phyloP scores from a whole-genome alignment of 2,888 invertebrate species.

The Oithona nana region DNA sequence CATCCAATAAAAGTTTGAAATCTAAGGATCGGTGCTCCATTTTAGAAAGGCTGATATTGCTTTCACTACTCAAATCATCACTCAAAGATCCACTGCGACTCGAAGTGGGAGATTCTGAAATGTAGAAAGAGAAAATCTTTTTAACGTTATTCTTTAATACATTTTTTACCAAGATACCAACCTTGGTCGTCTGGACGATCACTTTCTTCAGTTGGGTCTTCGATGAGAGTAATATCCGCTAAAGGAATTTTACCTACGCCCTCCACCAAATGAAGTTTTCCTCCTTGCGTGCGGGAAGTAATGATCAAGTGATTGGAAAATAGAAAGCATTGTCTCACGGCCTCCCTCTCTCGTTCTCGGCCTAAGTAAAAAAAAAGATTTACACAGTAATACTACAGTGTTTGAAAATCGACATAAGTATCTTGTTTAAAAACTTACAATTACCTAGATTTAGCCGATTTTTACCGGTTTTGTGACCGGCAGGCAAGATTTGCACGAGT shows the following conservation, averaged over 20 bases:
- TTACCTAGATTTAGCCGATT: too few relatives aligned
- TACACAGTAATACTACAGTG: too few relatives aligned
- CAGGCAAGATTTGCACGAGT: constrained; percentile 27
- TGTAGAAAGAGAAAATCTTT: neutral
- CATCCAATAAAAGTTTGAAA: constrained; percentile 49
- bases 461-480: constrained; percentile 36
- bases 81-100: constrained; percentile 34
- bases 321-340: constrained; percentile 60
- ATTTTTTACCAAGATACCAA: neutral
- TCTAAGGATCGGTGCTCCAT: constrained; percentile 40
- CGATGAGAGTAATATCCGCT: constrained; percentile 62
- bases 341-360: constrained; percentile 45
- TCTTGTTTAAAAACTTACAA: too few relatives aligned
- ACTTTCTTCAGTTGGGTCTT: constrained; percentile 52
- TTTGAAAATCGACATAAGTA: too few relatives aligned
- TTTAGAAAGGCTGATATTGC: constrained; percentile 22
- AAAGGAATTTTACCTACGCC: constrained; percentile 60
- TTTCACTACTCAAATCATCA: constrained; percentile 23
- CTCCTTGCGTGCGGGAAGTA: constrained; percentile 32
- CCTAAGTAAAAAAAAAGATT: too few relatives aligned
- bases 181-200: constrained; percentile 28
- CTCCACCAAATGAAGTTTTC: constrained; percentile 65
- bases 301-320: constrained; percentile 60
- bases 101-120: constrained; percentile 35
- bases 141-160: neutral